phyloP scores from a whole-genome alignment of 2,113 vertebrate species.

The Stegastes partitus region DNA sequence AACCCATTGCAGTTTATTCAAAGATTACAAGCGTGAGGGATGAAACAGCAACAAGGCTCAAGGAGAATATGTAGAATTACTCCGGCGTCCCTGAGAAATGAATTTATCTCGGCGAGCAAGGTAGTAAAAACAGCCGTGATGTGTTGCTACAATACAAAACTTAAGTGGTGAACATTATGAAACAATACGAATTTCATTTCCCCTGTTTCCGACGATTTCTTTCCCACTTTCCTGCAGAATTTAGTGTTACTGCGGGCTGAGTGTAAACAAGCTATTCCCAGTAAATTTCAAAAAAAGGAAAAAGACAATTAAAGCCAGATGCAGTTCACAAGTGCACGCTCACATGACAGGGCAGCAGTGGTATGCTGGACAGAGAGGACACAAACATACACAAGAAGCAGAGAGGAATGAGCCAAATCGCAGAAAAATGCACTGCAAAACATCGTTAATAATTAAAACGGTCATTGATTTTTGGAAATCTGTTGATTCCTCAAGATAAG shows the following conservation, averaged over 20 bases:
- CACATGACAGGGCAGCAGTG: slow-evolving; percentile 23
- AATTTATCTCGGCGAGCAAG: slow-evolving; percentile 8
- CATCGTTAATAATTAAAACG: too few species aligned
- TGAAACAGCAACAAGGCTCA: slow-evolving; percentile 22
- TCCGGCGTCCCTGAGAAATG: slow-evolving; percentile 25
- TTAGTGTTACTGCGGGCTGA: slow-evolving; percentile 36
- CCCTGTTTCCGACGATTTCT: neutral
- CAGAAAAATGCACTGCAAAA: neutral
- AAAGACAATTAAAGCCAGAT: slow-evolving; percentile 66
- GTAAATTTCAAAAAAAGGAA: slow-evolving; percentile 35
- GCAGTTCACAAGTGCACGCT: slow-evolving; percentile 6
- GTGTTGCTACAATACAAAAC: slow-evolving; percentile 11
- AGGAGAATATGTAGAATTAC: slow-evolving; percentile 27
- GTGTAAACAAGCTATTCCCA: slow-evolving; percentile 60
- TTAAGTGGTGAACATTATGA: slow-evolving; percentile 3
- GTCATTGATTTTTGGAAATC: too few species aligned
- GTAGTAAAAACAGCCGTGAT: neutral
- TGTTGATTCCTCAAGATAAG: neutral
- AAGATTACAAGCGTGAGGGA: slow-evolving; percentile 48
- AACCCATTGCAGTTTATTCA: slow-evolving; percentile 59
- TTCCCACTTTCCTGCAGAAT: slow-evolving; percentile 6
- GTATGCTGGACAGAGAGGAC: slow-evolving; percentile 1
- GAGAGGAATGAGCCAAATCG: neutral
- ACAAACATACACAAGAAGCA: slow-evolving; percentile 9
- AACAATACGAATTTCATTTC: slow-evolving; percentile 14